These are phyloP conservation scores for Tethea ocularis DNA, from an alignment of 2,888 invertebrate species.

Conservation along the genomic window DNA sequence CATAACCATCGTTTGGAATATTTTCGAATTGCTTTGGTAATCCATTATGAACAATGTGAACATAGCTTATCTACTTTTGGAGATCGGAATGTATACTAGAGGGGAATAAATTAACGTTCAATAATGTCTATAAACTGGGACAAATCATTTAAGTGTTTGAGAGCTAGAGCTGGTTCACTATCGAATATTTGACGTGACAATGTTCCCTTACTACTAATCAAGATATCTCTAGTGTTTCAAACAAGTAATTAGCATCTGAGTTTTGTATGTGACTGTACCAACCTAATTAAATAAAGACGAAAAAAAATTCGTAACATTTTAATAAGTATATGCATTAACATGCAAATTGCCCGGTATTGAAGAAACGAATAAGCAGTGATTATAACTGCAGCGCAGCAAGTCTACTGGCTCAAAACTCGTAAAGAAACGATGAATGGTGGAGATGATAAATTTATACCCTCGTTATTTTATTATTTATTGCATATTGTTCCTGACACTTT, in stretches of 20 bases:
- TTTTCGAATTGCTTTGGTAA: not conserved
- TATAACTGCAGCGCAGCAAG: not conserved
- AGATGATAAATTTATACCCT: not conserved
- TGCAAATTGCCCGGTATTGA: not conserved
- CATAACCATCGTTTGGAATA: not conserved
- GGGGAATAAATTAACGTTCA: not conserved
- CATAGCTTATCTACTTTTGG: not conserved
- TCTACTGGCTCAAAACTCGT: not conserved
- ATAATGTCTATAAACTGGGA: not conserved
- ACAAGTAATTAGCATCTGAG: too few species aligned
- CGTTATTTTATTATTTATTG: too few species aligned
- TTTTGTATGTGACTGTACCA: not conserved
- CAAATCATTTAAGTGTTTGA: not conserved
- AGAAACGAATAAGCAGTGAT: not conserved
- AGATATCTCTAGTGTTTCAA: not conserved
- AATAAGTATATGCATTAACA: not conserved
- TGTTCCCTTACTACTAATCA: not conserved
- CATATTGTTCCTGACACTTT: not conserved
- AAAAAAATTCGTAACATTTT: too few species aligned
- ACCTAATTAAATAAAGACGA: not conserved
- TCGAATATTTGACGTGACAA: not conserved
- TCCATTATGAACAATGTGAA: not conserved
- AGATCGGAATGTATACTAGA: not conserved
- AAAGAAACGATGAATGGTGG: not conserved
- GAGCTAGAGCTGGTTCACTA: not conserved